Evolutionary conservation across 2,113 vertebrate species (phyloP).

Genomic region (Callaeas wilsoni): DNA sequence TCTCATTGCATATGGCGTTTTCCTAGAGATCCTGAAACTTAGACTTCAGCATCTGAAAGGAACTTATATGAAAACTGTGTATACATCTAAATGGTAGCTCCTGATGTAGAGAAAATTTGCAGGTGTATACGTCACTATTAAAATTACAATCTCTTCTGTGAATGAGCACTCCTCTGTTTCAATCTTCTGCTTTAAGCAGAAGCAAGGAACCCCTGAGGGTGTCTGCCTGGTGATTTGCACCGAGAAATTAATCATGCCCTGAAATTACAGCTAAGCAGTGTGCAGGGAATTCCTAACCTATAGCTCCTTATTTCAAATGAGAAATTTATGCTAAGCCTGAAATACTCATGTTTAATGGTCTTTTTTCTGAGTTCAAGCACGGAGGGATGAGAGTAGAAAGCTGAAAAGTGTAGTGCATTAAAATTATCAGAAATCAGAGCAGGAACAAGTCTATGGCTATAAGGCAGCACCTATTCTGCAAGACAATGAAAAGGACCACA

Average conservation of each 20-base stretch:
- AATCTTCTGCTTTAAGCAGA: neutral
- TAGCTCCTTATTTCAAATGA: conserved; percentile 8
- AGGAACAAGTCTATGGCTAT: neutral
- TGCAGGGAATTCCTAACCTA: conserved; percentile 56
- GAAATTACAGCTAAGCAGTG: conserved; percentile 39
- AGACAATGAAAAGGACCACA: neutral
- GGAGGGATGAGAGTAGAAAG: neutral
- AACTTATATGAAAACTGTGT: neutral
- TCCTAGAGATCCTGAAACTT: neutral
- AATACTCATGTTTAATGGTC: conserved; percentile 2
- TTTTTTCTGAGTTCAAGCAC: neutral
- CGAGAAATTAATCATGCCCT: conserved; percentile 42
- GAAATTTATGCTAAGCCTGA: conserved; percentile 20
- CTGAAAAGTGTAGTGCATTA: neutral
- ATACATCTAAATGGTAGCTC: neutral
- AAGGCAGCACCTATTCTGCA: neutral
- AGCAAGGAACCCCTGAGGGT: neutral
- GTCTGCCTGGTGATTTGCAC: conserved; percentile 29
- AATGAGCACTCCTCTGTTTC: neutral
- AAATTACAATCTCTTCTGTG: neutral
- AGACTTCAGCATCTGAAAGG: neutral
- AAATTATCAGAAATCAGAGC: neutral
- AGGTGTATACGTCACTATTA: neutral
- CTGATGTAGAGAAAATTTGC: neutral
- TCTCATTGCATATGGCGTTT: neutral